Base-by-base conservation (phyloP, 2,888 invertebrate genomes). In the Pinctada fucata region DNA sequence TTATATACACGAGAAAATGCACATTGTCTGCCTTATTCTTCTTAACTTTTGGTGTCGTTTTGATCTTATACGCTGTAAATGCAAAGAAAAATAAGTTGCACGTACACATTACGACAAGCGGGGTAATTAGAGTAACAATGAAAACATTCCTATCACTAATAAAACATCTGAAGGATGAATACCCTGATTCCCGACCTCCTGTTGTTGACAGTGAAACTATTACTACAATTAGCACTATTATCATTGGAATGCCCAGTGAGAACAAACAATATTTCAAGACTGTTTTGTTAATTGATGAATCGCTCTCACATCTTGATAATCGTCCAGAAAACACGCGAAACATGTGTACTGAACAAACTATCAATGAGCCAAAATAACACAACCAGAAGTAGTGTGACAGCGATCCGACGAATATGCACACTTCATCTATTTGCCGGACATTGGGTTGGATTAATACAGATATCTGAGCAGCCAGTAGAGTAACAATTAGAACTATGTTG, bases 1-100 rank as follows among this genome's bases (percentile, higher is more conserved):
- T 85, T 2, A 85, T 64, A 72, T 88, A 89, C 6, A 88, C 78
- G 3, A 81, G 79, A 6, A 87, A 79, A 47, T 87, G 82, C 4
- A 76, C 64, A 13, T 84, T 80, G 8, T 85, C 85, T 5, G 48
- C 76, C 5, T 78, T 74, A 13, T 74, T 82, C 66, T 67, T 78
- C 64, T 67, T 76, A n/a, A 79, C 63, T n/a, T 75, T 70, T 16
- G 80, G 82, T 45, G 76, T 79, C n/a, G 72, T 77, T 16, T 81
- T 77, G 48, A 87, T 87, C 63, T 72, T 74, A 10, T 52, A 50
- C 6, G 71, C 49, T 51, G 77, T 77, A 3, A 67, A 31, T 5
- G 67, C 64, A 47, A 80, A 80, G 63, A 80, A 80, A 8, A 71
- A 45, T 3, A 77, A 50, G 52, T 80, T 77, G 3, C 45, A 71